Evolutionary conservation across 2,888 invertebrate species (phyloP).

Genomic region (Tiphia femorata): DNA sequence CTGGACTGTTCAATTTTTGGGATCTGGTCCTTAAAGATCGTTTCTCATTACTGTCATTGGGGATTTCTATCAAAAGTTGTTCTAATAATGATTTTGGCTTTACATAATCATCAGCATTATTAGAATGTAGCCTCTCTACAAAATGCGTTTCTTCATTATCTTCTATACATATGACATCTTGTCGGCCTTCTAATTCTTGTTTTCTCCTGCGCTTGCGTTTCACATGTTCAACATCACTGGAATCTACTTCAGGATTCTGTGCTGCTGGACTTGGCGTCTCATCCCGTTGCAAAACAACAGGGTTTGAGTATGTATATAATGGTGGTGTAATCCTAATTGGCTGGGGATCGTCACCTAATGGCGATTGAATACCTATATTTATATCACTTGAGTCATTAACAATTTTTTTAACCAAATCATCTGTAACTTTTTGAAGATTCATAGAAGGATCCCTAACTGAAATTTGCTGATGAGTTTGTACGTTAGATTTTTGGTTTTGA

Average conservation of each 20-base stretch:
- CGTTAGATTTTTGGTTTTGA: conserved; percentile 59
- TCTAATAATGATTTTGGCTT: conserved; percentile 75
- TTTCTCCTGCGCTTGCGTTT: conserved; percentile 66
- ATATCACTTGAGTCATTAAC: conserved; percentile 50
- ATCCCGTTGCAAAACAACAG: conserved; percentile 73
- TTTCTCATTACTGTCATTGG: conserved; percentile 73
- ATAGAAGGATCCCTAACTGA: conserved; percentile 44
- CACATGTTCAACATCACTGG: conserved; percentile 60
- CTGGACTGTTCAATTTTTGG: conserved; percentile 66
- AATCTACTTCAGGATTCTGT: conserved; percentile 61
- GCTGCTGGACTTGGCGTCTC: conserved; percentile 69
- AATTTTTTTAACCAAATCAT: conserved; percentile 61
- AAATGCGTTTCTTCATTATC: conserved; percentile 62
- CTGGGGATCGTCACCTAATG: conserved; percentile 73
- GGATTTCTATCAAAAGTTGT: conserved; percentile 88
- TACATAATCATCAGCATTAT: conserved; percentile 61
- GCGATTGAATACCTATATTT: conserved; percentile 55
- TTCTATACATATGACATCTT: conserved; percentile 66
- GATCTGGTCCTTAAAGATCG: conserved; percentile 67
- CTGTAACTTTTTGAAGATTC: conserved; percentile 53
- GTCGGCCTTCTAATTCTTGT: conserved; percentile 65
- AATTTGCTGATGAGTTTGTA: conserved; percentile 47
- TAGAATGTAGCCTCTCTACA: conserved; percentile 57
- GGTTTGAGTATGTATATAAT: conserved; percentile 83
- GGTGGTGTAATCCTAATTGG: conserved; percentile 81